Evolutionary conservation across 2,888 invertebrate species (phyloP), one percentile per base, ranked within the genome.

Genomic region (Heliconius aoede): DNA sequence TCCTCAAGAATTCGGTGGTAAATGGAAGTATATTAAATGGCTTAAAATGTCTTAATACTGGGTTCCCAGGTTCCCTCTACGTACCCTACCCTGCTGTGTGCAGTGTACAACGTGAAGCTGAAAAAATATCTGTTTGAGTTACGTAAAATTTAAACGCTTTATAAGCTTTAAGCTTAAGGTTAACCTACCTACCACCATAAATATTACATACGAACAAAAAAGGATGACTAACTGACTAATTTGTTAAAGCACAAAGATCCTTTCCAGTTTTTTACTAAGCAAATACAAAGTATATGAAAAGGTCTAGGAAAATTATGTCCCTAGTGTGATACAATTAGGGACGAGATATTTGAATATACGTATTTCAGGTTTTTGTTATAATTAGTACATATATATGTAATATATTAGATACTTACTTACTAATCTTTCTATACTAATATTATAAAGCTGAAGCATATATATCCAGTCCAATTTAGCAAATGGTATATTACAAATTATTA

Each of bases 301-400:
- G 62, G 32, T 64, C 62, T 64, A 64, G 62, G 62, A 32, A 64
- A 64, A 64, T 64, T n/a, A 30, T 21, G 62, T 30, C 62, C 32
- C 32, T 64, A 64, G 62, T 4, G 62, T 60, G 15, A 30, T n/a
- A n/a, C 32, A 64, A 64, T n/a, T 64, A 64, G n/a, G 62, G 32
- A 21, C 30, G 62, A 64, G 30, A 64, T 64, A 13, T 64, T 30
- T 64, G 32, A 64, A 64, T 32, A 32, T 60, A 26, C 26, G 26
- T 64, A 64, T 64, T 64, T 64, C 11, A 64, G 30, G 9, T 32
- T 64, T 21, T 32, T 64, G 32, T 64, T 21, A n/a, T 21, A 32
- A 30, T 11, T n/a, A n/a, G n/a, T n/a, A n/a, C n/a, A n/a, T n/a
- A n/a, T n/a, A n/a, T n/a, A n/a, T n/a, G 32, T 64, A 55, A n/a